A percentile compares a stretch with the other conserved stretches of the same genome.
Evolutionary conservation across 2,888 invertebrate species (phyloP).

Genomic region (Agonopterix subpropinquella): DNA sequence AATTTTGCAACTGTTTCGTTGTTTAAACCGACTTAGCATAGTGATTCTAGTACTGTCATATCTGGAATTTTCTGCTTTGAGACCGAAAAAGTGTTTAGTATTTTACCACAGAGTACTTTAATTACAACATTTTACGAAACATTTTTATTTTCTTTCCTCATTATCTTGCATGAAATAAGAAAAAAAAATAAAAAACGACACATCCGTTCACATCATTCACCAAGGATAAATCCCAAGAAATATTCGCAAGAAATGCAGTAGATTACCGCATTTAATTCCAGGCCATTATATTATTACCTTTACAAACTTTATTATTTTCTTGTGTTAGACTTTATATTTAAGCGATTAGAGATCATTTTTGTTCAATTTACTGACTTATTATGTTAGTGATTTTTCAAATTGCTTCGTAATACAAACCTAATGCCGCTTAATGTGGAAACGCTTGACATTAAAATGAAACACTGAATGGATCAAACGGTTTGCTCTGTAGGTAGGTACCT

Average conservation of each 20-base stretch:
- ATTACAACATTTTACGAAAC: no score
- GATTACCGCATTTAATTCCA: conserved; percentile 15
- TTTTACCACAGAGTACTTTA: no score
- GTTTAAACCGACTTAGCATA: no score
- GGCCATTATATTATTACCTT: conserved; percentile 9
- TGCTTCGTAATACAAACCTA: conserved; percentile 14
- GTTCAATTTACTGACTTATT: neutral
- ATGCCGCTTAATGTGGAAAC: neutral
- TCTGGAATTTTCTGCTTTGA: no score
- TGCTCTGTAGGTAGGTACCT: no score
- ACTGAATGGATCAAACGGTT: no score
- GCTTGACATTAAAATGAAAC: no score
- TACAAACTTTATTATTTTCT: neutral
- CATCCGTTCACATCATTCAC: conserved; percentile 11
- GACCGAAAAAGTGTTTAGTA: no score
- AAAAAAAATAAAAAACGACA: conserved; percentile 4
- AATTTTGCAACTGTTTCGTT: neutral
- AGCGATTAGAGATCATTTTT: neutral
- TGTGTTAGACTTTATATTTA: neutral
- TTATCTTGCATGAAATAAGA: neutral
- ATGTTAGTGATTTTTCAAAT: conserved; percentile 16
- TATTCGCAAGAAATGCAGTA: conserved; percentile 13
- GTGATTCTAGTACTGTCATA: no score
- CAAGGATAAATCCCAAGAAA: conserved; percentile 11
- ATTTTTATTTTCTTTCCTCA: no score